phyloP scores from a whole-genome alignment of 2,888 invertebrate species.

The Erpobdella octoculata region DNA sequence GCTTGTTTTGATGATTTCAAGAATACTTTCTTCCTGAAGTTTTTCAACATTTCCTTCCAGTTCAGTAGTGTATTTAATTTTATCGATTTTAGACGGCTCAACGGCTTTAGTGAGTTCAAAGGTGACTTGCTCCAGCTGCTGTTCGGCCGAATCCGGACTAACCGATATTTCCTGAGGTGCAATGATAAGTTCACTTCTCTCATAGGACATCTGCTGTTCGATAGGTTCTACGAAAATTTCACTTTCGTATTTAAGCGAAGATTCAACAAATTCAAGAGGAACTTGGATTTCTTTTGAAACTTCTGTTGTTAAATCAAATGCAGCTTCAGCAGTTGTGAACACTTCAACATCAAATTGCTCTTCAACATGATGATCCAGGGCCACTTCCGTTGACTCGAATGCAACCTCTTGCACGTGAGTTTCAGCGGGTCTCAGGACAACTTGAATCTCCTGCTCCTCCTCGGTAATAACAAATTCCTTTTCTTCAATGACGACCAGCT shows the following conservation, averaged over 20 bases:
- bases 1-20: background rate
- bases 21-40: background rate
- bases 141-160: too few species aligned
- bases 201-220: background rate
- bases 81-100: background rate
- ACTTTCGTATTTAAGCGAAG: background rate
- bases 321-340: background rate
- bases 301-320: background rate
- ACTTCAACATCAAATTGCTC: background rate
- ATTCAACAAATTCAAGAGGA: background rate
- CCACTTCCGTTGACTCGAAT: too few species aligned
- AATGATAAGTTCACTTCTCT: background rate
- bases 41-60: background rate
- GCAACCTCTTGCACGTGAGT: background rate
- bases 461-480: conserved; percentile 1
- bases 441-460: background rate
- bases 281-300: background rate
- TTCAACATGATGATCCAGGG: too few species aligned
- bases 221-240: background rate
- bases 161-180: background rate
- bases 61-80: background rate
- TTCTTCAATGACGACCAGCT: background rate
- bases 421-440: background rate
- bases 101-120: background rate
- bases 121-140: background rate